Evolutionary conservation across 2,888 invertebrate genomes (phyloP), one percentile per base, ranked within the genome.

Genomic region (Rotaria magnacalcarata): DNA sequence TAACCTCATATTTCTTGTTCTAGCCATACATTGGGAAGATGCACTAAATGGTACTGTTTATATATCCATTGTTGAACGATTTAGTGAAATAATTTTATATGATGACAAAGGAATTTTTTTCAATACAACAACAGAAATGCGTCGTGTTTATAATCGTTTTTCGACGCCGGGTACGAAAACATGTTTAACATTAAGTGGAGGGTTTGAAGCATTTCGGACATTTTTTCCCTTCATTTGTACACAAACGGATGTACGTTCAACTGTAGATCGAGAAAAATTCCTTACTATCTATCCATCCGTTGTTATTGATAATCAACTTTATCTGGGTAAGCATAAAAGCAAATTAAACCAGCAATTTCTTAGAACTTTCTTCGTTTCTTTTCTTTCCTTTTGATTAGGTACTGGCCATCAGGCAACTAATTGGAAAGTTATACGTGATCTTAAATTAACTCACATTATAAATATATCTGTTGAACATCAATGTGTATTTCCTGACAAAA

Each of bases 361-460:
- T 34, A 34, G 34, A 34, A 34, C 2, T 34, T 34, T 34, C 34
- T 2, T 34, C 2, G 34, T 34, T 34, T 34, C 34, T 34, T 34
- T 34, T 34, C 34, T 34, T 34, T 34, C 34, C 34, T 34, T 34
- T 34, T 34, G 34, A 34, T 34, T 34, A 80, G 84, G 90, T 24
- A 87, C 89, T 10, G 88, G 89, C 3, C 89, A 90, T 52, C 90
- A 90, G 87, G 90, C 90, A 4, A 87, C 88, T 1, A 88, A 89
- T 86, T 87, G 88, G 10, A 85, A 87, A 47, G 88, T 90, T 27
- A 85, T 90, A 27, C 85, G 87, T 75, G 87, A 88, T 56, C 88
- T 90, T 16, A 87, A 88, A 5, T 87, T 90, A 50, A 90, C 89
- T 10, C 90, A 90, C 87, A 88, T 90, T 21, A 88, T 90, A 1